Percentiles rank a stretch among this genome's conserved stretches.
phyloP scores from a whole-genome alignment of 1,140 invertebrate genomes.

The Drosophila gunungcola region DNA sequence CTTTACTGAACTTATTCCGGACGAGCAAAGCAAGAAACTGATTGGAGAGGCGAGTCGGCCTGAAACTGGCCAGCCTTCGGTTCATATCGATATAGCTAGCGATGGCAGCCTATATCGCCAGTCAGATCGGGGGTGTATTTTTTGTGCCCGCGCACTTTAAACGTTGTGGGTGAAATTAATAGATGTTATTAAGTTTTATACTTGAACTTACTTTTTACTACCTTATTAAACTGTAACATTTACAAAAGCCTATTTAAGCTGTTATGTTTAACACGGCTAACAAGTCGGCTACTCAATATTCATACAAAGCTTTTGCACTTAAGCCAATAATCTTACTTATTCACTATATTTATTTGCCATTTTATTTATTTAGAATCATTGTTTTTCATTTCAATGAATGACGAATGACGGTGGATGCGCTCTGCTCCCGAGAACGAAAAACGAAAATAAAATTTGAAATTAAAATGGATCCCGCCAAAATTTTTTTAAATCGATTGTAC shows the following conservation, averaged over 20 bases:
- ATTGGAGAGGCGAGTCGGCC: conserved; percentile 17
- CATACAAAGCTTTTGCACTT: too few species aligned
- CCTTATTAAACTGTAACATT: too few species aligned
- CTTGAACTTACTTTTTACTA: too few species aligned
- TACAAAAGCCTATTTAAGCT: too few species aligned
- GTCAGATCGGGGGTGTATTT: not conserved
- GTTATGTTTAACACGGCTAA: too few species aligned
- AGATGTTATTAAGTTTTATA: not conserved
- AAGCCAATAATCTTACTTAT: too few species aligned
- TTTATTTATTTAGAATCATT: too few species aligned
- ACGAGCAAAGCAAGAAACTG: conserved; percentile 53
- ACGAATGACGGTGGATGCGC: too few species aligned
- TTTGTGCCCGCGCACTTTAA: not conserved
- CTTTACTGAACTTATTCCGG: conserved; percentile 57
- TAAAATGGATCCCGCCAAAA: not conserved
- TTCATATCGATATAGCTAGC: conserved; percentile 6
- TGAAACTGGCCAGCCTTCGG: conserved; percentile 2
- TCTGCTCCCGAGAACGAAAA: not conserved
- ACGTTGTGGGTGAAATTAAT: too few species aligned
- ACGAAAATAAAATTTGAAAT: not conserved
- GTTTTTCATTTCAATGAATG: too few species aligned
- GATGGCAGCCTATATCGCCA: not conserved
- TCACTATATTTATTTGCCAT: too few species aligned
- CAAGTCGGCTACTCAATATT: too few species aligned
- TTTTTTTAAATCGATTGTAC: not conserved